Evolutionary conservation across 2,797 vertebrate species (phyloP).

Genomic region (Erethizon dorsatum): DNA sequence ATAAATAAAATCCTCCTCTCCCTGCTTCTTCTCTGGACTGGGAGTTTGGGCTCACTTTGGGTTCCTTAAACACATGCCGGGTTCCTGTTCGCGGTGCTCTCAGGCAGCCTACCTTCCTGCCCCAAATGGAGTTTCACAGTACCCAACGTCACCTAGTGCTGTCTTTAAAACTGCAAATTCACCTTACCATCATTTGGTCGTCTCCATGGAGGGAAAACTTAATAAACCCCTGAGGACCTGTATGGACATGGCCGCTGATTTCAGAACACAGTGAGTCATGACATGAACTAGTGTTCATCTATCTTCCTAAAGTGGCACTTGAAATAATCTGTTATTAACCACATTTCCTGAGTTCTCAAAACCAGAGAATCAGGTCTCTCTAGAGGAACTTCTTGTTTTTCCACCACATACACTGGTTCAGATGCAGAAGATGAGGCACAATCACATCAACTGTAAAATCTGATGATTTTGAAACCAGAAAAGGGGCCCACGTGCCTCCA

Average conservation of each 20-base stretch:
- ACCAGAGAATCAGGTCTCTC: constrained; percentile 78
- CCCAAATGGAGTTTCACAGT: constrained; percentile 43
- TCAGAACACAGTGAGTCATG: constrained; percentile 76
- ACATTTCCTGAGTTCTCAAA: constrained; percentile 76
- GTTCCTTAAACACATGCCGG: not conserved
- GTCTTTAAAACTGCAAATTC: constrained; percentile 59
- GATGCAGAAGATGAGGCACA: not conserved
- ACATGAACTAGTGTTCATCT: constrained; percentile 42
- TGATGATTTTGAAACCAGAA: constrained; percentile 42
- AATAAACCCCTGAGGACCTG: constrained; percentile 73
- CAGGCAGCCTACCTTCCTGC: not conserved
- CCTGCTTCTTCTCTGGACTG: not conserved
- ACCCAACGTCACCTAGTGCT: not conserved
- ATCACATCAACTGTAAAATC: not conserved
- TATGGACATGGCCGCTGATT: constrained; percentile 31
- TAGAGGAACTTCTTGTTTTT: constrained; percentile 59
- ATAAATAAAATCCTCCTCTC: not conserved
- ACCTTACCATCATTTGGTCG: not conserved
- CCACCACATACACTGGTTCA: not conserved
- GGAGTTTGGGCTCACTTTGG: not conserved
- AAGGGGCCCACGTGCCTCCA: not conserved
- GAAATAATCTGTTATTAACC: constrained; percentile 83
- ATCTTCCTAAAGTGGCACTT: constrained; percentile 61
- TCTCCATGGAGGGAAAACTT: constrained; percentile 44
- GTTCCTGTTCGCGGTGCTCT: not conserved